Percentiles rank a stretch among this genome's conserved stretches.
phyloP scores from a whole-genome alignment of 2,888 invertebrate genomes.

The Eustalomyia histrio region DNA sequence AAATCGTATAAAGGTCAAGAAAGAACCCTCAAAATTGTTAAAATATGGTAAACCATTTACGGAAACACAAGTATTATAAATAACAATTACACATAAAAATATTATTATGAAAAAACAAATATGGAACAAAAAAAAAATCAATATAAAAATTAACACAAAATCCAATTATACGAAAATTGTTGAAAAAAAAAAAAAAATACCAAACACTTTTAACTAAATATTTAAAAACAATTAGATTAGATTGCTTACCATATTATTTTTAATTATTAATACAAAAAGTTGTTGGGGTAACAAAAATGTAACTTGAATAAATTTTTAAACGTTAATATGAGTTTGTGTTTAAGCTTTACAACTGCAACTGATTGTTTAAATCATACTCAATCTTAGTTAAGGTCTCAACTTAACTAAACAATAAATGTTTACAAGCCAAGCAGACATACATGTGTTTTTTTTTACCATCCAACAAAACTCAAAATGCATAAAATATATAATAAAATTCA shows the following conservation, averaged over 20 bases:
- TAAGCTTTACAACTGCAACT: constrained; percentile 65
- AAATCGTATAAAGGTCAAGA: constrained; percentile 67
- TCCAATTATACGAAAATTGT: constrained; percentile 62
- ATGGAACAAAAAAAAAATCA: constrained; percentile 40
- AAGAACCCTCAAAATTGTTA: constrained; percentile 34
- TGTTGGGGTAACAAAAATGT: background rate
- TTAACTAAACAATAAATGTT: constrained; percentile 27
- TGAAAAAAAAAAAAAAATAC: constrained; percentile 34
- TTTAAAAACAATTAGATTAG: constrained; percentile 35
- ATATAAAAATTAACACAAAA: constrained; percentile 53
- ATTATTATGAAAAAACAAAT: constrained; percentile 33
- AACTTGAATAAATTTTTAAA: constrained; percentile 21
- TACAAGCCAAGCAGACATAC: constrained; percentile 19
- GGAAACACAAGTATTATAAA: constrained; percentile 23
- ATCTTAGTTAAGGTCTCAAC: constrained; percentile 48
- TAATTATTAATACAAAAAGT: constrained; percentile 23
- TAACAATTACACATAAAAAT: constrained; percentile 13
- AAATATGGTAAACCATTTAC: constrained; percentile 15
- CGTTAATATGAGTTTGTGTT: constrained; percentile 34
- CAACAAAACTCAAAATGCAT: constrained; percentile 46
- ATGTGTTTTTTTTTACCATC: background rate
- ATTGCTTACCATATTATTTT: constrained; percentile 40
- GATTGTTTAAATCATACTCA: constrained; percentile 51
- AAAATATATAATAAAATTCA: constrained; percentile 40
- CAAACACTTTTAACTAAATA: constrained; percentile 25